A percentile compares a stretch with the other conserved stretches of the same genome.
Conservation (phyloP, 2,888 invertebrate species). For the Drosophila emarginata region DNA sequence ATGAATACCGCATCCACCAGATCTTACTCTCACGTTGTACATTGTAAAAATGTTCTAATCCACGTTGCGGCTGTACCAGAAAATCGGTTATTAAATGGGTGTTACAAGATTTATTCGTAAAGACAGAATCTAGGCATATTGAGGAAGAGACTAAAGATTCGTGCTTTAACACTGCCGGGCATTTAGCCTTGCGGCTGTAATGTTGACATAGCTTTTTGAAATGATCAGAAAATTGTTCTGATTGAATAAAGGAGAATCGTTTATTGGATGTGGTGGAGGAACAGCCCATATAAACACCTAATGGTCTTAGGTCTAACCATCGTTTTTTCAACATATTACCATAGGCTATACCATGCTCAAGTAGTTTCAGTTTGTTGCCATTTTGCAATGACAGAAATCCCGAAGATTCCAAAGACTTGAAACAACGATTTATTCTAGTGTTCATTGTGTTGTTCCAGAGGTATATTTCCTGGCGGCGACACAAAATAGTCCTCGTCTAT, state of each 20-base stretch:
- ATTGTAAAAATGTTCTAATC: conserved; percentile 87
- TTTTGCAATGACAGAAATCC: conserved; percentile 44
- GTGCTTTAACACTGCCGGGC: conserved; percentile 72
- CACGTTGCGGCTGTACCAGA: conserved; percentile 69
- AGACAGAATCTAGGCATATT: conserved; percentile 23
- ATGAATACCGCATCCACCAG: conserved; percentile 93
- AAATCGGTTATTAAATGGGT: conserved; percentile 72
- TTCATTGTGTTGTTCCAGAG: conserved; percentile 83
- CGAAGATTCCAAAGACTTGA: conserved; percentile 51
- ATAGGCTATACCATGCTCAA: conserved; percentile 63
- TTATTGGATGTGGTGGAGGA: not conserved
- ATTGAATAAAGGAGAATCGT: conserved; percentile 69
- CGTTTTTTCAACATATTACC: conserved; percentile 57
- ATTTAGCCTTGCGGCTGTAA: conserved; percentile 62
- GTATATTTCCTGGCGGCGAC: conserved; percentile 93
- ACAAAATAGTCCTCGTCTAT: conserved; percentile 96
- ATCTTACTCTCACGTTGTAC: conserved; percentile 90
- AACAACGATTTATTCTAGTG: conserved; percentile 54
- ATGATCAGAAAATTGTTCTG: conserved; percentile 69
- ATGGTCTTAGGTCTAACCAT: conserved; percentile 55
- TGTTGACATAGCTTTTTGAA: conserved; percentile 50
- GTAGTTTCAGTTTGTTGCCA: conserved; percentile 32
- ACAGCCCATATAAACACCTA: conserved; percentile 49
- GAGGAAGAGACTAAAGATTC: not conserved
- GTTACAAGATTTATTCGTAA: conserved; percentile 21